Percentiles rank a stretch among this genome's conserved stretches.
Evolutionary conservation across 2,888 invertebrate species (phyloP).

Genomic region (Dolichomitus sp.): DNA sequence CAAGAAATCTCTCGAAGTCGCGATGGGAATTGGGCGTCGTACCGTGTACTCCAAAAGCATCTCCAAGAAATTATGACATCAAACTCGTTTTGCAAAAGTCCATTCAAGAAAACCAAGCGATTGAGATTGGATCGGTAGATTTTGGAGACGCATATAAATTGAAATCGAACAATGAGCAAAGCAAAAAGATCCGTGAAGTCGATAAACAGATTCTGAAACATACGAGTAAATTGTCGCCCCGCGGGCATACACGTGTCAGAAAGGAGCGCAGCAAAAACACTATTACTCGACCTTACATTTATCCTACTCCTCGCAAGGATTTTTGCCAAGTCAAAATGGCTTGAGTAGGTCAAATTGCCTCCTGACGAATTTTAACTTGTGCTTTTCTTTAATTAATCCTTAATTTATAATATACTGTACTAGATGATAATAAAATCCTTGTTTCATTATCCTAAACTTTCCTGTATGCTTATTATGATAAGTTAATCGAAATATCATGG

Average conservation of each 20-base stretch:
- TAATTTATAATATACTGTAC: slow-evolving; percentile 24
- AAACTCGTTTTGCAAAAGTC: slow-evolving; percentile 46
- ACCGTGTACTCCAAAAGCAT: slow-evolving; percentile 26
- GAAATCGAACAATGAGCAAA: slow-evolving; percentile 34
- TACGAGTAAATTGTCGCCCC: slow-evolving; percentile 55
- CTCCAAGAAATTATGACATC: slow-evolving; percentile 44
- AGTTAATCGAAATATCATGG: background rate
- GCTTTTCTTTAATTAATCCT: background rate
- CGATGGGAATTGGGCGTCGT: slow-evolving; percentile 56
- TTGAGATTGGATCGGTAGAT: slow-evolving; percentile 55
- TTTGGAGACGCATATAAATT: slow-evolving; percentile 32
- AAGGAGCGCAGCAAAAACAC: slow-evolving; percentile 67
- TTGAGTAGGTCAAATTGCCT: slow-evolving; percentile 8
- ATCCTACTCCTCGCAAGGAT: slow-evolving; percentile 29
- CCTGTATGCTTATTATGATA: background rate
- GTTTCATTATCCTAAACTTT: slow-evolving; percentile 8
- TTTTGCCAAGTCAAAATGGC: slow-evolving; percentile 23
- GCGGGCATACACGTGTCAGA: slow-evolving; percentile 38
- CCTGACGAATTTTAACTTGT: background rate
- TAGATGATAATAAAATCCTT: slow-evolving; percentile 26
- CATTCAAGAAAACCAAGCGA: slow-evolving; percentile 50
- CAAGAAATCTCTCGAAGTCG: slow-evolving; percentile 43
- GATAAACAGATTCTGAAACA: slow-evolving; percentile 58
- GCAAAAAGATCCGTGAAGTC: slow-evolving; percentile 43
- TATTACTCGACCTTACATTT: slow-evolving; percentile 34